Evolutionary conservation across 2,113 vertebrate genomes (phyloP).

Genomic region (Microcebus murinus): DNA sequence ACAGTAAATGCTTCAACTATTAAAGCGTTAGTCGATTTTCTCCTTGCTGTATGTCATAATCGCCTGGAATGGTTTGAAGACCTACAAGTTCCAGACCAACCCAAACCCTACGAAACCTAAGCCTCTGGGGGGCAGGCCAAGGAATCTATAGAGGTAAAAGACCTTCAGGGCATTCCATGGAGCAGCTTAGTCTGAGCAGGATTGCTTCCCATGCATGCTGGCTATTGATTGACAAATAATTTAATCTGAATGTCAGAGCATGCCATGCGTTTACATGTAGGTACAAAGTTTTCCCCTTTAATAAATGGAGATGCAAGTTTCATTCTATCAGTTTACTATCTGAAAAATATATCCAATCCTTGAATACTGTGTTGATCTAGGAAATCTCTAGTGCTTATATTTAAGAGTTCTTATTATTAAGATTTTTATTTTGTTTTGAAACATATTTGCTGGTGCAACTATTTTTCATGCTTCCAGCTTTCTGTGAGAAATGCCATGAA

Average conservation of each 20-base stretch:
- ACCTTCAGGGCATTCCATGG: neutral
- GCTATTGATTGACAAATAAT: neutral
- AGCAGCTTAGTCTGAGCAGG: neutral
- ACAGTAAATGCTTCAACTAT: neutral
- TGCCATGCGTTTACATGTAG: neutral
- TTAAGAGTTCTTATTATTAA: neutral
- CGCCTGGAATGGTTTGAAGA: neutral
- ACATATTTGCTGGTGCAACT: neutral
- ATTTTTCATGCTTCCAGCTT: neutral
- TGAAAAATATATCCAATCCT: neutral
- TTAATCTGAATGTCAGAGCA: neutral
- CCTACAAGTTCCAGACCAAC: neutral
- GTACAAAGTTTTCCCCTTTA: neutral
- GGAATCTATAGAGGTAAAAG: neutral
- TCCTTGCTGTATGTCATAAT: neutral
- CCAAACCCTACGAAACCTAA: neutral
- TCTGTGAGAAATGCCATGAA: neutral
- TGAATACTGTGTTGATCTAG: neutral
- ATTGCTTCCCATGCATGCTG: neutral
- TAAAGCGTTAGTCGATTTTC: neutral
- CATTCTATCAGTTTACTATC: neutral
- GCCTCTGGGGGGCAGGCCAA: neutral
- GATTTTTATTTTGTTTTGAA: conserved; percentile 25
- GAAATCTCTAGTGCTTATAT: neutral
- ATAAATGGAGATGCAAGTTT: neutral